Base-by-base conservation (phyloP, 2,113 vertebrate genomes). In the Labeo catla region DNA sequence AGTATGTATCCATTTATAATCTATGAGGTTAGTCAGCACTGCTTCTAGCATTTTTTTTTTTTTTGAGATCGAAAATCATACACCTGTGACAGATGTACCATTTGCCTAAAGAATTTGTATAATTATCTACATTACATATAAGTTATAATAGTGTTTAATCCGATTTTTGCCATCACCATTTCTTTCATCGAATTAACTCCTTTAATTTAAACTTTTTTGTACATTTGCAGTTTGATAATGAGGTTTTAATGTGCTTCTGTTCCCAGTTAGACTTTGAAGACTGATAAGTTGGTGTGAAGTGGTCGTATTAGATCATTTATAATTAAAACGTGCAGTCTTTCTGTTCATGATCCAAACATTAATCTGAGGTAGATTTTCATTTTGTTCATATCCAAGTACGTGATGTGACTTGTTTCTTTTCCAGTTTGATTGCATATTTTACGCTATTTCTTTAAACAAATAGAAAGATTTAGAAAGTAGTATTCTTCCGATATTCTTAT, bases 191-290 rank as follows among this genome's bases (percentile, higher is more conserved):
- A 66, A 63, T 9, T 21, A 47, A 47, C 6, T 21, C 70, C 6
- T 43, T 16, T 36, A 11, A 6, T 45, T 72, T 45, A 21, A 45
- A 47, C 21, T 23, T 13, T 28, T 54, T 77, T 34, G 74, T 19
- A 50, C 12, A 19, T 52, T 77, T 34, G 8, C 23, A 54, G 23
- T 34, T 77, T 77, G 8, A 8, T 52, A 16, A 77, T 54, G 7
- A 52, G 23, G 15, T 10, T 34, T 77, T 77, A 54, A 54, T 77
- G 50, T 77, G 28, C 49, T 77, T 34, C 72, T 49, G n/a, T 76
- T 12, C 21, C 45, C 10, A 73, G 70, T 45, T n/a, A 45, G 19
- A 73, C 43, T 50, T 76, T 28, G 12, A 52, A 54, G 16, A 54
- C 74, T 77, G 2, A 19, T 8, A n/a, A 16, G 28, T 77, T 8